Conservation (phyloP, 2,113 vertebrate genomes). For the Anser brachyrhynchus region DNA sequence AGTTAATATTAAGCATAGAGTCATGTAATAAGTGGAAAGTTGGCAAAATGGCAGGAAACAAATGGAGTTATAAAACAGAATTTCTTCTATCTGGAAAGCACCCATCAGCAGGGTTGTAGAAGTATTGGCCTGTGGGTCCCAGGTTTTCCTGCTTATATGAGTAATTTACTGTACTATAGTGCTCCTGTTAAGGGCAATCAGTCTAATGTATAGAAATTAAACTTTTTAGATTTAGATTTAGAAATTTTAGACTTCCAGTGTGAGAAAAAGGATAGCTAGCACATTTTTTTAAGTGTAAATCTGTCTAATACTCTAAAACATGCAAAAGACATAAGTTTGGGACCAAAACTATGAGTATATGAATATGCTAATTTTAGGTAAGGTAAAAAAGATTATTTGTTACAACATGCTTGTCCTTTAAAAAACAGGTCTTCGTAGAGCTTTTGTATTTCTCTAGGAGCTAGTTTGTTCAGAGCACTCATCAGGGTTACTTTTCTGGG, state of each 20-base stretch:
- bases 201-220: conserved; percentile 35
- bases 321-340: conserved; percentile 7
- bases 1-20: conserved; percentile 65
- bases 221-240: neutral
- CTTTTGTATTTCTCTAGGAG: neutral
- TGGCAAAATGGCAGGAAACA: conserved; percentile 69
- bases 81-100: conserved; percentile 53
- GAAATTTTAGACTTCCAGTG: neutral
- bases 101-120: neutral
- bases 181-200: neutral
- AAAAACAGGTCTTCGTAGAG: neutral
- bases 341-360: conserved; percentile 9
- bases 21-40: conserved; percentile 69
- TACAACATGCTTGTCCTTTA: neutral
- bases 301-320: neutral
- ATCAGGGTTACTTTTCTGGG: neutral
- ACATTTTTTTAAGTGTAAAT: neutral
- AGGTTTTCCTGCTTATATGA: conserved; percentile 62
- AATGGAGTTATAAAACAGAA: conserved; percentile 62
- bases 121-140: neutral
- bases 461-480: neutral
- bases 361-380: conserved; percentile 1
- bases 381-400: neutral
- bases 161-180: neutral
- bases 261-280: neutral